These are phyloP conservation scores for Lordiphosa mommai DNA, from an alignment of 1,140 invertebrate genomes.

Conservation along the genomic window DNA sequence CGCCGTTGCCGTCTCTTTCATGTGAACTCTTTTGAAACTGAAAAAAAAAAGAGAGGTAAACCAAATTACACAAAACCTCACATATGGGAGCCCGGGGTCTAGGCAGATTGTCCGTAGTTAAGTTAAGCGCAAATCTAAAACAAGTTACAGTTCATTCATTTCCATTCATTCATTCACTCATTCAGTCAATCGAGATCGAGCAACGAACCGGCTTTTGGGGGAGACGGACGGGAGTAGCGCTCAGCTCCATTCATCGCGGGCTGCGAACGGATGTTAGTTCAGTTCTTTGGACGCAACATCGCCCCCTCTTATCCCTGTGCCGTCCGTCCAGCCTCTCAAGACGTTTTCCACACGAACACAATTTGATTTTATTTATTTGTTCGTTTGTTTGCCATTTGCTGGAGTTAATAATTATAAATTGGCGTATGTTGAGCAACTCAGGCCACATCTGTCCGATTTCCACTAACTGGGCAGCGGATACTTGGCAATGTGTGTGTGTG, in stretches of 20 bases:
- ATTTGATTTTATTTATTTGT: constrained; percentile 75
- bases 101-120: constrained; percentile 56
- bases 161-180: constrained; percentile 54
- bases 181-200: constrained; percentile 33
- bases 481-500: constrained; percentile 19
- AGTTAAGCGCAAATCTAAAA: constrained; percentile 67
- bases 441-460: constrained; percentile 14
- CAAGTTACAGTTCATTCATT: constrained; percentile 77
- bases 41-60: constrained; percentile 48
- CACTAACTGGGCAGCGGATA: constrained; percentile 31
- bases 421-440: constrained; percentile 50
- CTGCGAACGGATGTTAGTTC: constrained; percentile 60
- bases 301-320: not conserved
- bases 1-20: constrained; percentile 62
- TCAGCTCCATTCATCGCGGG: constrained; percentile 38
- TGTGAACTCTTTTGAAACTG: constrained; percentile 67
- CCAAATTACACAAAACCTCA: constrained; percentile 60
- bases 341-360: constrained; percentile 37
- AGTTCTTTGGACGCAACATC: constrained; percentile 50
- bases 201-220: constrained; percentile 51
- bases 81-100: constrained; percentile 31
- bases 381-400: constrained; percentile 51
- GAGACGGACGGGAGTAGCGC: not conserved
- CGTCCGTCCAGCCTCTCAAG: constrained; percentile 12
- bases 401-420: constrained; percentile 77